These are phyloP conservation scores for Agraylea sexmaculata DNA, from an alignment of 1,140 invertebrate genomes.

Conservation along the genomic window DNA sequence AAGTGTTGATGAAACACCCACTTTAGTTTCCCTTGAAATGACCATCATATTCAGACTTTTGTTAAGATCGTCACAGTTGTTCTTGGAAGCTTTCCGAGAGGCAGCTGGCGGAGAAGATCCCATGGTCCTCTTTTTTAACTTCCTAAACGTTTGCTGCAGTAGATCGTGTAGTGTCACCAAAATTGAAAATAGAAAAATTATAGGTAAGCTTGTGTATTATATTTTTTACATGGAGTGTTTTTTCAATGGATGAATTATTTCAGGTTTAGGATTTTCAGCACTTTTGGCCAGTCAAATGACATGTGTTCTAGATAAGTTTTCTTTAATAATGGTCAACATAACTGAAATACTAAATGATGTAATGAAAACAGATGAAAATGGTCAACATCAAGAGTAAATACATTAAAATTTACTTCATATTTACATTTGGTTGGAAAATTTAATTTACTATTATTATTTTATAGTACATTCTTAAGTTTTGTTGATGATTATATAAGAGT, in stretches of 20 bases:
- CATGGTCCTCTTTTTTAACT: conserved; percentile 49
- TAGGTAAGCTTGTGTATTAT: conserved; percentile 33
- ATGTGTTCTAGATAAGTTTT: conserved; percentile 60
- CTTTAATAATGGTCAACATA: conserved; percentile 62
- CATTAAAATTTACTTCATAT: no score
- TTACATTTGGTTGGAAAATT: no score
- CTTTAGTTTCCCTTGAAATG: conserved; percentile 64
- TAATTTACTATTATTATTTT: no score
- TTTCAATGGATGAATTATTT: conserved; percentile 23
- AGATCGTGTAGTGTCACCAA: conserved; percentile 68
- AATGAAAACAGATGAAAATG: conserved; percentile 57
- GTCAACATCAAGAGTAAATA: conserved; percentile 55
- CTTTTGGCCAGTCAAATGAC: conserved; percentile 56
- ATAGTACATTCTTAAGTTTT: no score
- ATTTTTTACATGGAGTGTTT: background rate
- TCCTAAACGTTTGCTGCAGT: conserved; percentile 69
- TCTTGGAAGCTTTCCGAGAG: conserved; percentile 50
- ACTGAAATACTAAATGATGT: conserved; percentile 81
- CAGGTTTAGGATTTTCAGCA: conserved; percentile 69
- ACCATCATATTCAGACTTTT: conserved; percentile 66
- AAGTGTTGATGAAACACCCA: conserved; percentile 49
- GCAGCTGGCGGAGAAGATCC: conserved; percentile 37
- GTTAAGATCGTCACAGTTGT: conserved; percentile 58
- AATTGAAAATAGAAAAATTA: conserved; percentile 68
- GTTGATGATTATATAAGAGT: background rate